Percentiles rank a stretch among this genome's conserved stretches.
Conservation (phyloP, 1,140 invertebrate genomes). For the Leptinotarsa lineolata region DNA sequence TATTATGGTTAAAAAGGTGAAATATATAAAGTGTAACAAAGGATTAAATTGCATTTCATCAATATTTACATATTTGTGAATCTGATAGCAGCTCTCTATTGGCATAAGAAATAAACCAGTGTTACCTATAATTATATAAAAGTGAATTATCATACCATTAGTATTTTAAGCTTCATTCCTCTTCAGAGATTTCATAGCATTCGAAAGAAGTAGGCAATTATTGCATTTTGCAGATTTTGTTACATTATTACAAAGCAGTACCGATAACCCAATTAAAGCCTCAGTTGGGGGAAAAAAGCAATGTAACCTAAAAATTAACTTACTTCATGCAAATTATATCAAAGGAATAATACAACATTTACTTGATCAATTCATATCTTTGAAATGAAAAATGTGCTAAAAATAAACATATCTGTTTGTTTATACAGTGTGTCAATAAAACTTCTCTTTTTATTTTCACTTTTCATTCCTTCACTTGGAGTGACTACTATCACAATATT, state of each 20-base stretch:
- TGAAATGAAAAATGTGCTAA: background rate
- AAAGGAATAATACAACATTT: slow-evolving; percentile 12
- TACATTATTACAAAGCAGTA: slow-evolving; percentile 16
- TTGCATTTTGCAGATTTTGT: slow-evolving; percentile 10
- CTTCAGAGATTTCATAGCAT: slow-evolving; percentile 29
- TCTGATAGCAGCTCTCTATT: background rate
- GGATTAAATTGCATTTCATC: background rate
- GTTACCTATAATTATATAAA: slow-evolving; percentile 2
- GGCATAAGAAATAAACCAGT: background rate
- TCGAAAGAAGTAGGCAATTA: slow-evolving; percentile 14
- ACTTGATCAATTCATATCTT: slow-evolving; percentile 21
- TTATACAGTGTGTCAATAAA: background rate
- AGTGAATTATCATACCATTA: slow-evolving; percentile 30
- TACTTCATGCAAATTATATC: slow-evolving; percentile 22
- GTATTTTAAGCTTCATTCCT: slow-evolving; percentile 38
- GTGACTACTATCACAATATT: too few relatives aligned
- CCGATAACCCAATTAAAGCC: slow-evolving; percentile 13
- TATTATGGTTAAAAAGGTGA: background rate
- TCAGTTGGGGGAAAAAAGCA: slow-evolving; percentile 2
- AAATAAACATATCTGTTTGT: slow-evolving; percentile 3
- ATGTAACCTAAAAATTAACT: slow-evolving; percentile 23
- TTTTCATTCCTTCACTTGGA: too few relatives aligned
- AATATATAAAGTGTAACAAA: background rate
- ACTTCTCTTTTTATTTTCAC: too few relatives aligned
- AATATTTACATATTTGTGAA: background rate